phyloP scores from a whole-genome alignment of 1,140 invertebrate genomes.

The Leptinotarsa undecemlineata region DNA sequence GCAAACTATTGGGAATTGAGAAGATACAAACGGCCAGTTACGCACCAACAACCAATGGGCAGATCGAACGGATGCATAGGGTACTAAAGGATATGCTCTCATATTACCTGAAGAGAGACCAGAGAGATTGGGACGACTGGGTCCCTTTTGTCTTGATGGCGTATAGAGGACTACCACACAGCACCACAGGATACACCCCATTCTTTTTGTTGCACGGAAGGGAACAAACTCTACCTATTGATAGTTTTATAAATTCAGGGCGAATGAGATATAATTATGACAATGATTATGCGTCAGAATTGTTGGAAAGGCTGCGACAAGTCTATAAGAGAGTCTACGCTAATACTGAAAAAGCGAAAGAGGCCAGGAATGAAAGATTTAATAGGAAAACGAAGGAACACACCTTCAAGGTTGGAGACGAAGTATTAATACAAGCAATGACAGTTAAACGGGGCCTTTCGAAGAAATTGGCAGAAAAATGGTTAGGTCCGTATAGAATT shows the following conservation, averaged over 20 bases:
- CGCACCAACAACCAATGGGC: conserved; percentile 54
- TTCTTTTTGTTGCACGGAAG: conserved; percentile 15
- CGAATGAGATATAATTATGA: conserved; percentile 9
- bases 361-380: not conserved
- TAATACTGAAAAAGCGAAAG: not conserved
- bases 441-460: not conserved
- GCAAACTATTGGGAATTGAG: not conserved
- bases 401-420: not conserved
- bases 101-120: not conserved
- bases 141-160: conserved; percentile 16
- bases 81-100: conserved; percentile 60
- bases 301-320: not conserved
- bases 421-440: conserved; percentile 1
- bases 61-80: conserved; percentile 55
- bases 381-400: conserved; percentile 15
- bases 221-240: conserved; percentile 14
- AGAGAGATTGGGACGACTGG: conserved; percentile 17
- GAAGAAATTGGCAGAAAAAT: not conserved
- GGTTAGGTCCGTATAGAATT: not conserved
- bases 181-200: conserved; percentile 4
- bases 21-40: conserved; percentile 35
- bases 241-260: not conserved
- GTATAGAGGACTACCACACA: conserved; percentile 1
- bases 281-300: conserved; percentile 12
- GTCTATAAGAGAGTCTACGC: conserved; percentile 5